These are phyloP conservation scores for Nannobrachium achirus DNA, from an alignment of 2,113 vertebrate genomes.

Conservation along the genomic window DNA sequence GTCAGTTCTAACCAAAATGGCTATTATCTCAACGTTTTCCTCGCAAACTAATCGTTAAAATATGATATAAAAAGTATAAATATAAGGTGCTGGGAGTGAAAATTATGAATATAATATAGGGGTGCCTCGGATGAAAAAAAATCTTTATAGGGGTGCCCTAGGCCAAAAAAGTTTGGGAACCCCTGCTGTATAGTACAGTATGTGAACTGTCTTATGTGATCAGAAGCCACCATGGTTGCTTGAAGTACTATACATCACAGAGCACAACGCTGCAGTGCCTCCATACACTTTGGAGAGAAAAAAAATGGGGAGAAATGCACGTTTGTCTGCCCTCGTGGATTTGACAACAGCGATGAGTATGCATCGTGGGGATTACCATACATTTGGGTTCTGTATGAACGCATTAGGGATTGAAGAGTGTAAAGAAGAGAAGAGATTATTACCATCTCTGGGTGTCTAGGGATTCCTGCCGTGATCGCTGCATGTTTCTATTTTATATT, in stretches of 20 bases:
- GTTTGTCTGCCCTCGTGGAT: slow-evolving; percentile 70
- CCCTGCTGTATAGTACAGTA: too few relatives aligned
- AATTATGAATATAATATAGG: too few relatives aligned
- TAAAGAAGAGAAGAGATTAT: slow-evolving; percentile 71
- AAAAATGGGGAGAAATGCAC: slow-evolving; percentile 44
- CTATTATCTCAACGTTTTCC: too few relatives aligned
- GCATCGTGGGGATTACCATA: slow-evolving; percentile 67
- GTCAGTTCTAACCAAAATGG: too few relatives aligned
- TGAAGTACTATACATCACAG: slow-evolving; percentile 66
- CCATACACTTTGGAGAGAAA: slow-evolving; percentile 29
- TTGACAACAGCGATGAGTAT: slow-evolving; percentile 62
- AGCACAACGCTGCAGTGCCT: slow-evolving; percentile 53
- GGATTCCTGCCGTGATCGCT: slow-evolving; percentile 61
- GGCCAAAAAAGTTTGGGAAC: too few relatives aligned
- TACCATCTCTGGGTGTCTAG: slow-evolving; percentile 63
- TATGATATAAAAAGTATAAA: too few relatives aligned
- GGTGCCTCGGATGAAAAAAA: too few relatives aligned
- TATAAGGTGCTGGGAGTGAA: too few relatives aligned
- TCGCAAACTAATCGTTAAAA: too few relatives aligned
- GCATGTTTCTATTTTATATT: slow-evolving; percentile 49
- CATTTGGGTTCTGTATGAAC: slow-evolving; percentile 67
- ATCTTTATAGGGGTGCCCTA: too few relatives aligned
- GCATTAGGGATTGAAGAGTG: slow-evolving; percentile 63
- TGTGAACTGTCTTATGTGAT: too few relatives aligned
- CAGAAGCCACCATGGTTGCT: too few relatives aligned